Conservation (phyloP, 2,888 invertebrate genomes). For the Agrotis segetum region DNA sequence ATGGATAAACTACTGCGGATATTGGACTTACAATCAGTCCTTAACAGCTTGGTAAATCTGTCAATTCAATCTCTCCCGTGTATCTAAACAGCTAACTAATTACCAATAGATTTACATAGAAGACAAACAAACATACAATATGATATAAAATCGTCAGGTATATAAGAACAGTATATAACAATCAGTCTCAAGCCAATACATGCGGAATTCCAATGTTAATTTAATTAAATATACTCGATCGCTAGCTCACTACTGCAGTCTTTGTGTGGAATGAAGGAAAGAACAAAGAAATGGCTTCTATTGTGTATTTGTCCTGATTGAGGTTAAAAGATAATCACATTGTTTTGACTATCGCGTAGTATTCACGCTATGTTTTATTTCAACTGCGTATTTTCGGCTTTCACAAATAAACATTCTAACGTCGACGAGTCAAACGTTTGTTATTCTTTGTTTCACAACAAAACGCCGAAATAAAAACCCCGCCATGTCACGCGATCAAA, state of each 20-base stretch:
- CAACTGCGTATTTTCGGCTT: slow-evolving; percentile 35
- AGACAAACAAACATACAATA: slow-evolving; percentile 71
- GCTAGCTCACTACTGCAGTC: slow-evolving; percentile 66
- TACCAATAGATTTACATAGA: slow-evolving; percentile 51
- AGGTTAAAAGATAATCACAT: slow-evolving; percentile 3
- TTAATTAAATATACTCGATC: slow-evolving; percentile 74
- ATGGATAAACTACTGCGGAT: no score
- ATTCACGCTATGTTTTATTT: slow-evolving; percentile 23
- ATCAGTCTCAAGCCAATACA: slow-evolving; percentile 88
- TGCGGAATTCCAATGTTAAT: slow-evolving; percentile 76
- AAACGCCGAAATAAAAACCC: slow-evolving; percentile 52
- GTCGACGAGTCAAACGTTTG: slow-evolving; percentile 17
- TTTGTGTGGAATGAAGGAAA: neutral
- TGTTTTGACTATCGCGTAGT: slow-evolving; percentile 22
- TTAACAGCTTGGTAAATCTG: neutral
- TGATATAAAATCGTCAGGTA: slow-evolving; percentile 76
- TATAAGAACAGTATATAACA: slow-evolving; percentile 80
- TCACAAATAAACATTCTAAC: slow-evolving; percentile 44
- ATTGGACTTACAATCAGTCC: no score
- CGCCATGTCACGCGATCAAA: slow-evolving; percentile 43
- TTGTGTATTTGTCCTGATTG: slow-evolving; percentile 15
- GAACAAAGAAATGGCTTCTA: slow-evolving; percentile 12
- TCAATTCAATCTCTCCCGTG: slow-evolving; percentile 21
- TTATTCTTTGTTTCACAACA: slow-evolving; percentile 40
- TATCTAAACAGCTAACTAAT: slow-evolving; percentile 54